Base-by-base conservation (phyloP, 1,140 invertebrate species). In the Pseudobourletiella spinata region DNA sequence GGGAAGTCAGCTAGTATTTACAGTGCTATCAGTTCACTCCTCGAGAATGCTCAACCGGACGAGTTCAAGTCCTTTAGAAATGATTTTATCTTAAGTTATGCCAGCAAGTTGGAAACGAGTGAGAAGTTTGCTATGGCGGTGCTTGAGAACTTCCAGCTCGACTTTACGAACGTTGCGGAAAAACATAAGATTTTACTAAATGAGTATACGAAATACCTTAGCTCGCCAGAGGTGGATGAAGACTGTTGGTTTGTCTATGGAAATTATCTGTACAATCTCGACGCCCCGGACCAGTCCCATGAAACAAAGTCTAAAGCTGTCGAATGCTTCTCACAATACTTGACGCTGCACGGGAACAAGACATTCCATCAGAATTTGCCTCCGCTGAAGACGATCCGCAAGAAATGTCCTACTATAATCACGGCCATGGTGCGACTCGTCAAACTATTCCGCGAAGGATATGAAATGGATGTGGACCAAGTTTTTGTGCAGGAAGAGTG, bases 171-270 rank as follows among this genome's bases (percentile, higher is more conserved):
- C 32, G n/a, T 39, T 39, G 8, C 8, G 32, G 32, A 39, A n/a
- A 39, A 39, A n/a, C 32, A 39, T 39, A 39, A 11, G 32, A 39
- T 39, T 8, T 39, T 39, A n/a, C 32, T 11, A 39, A 39, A 39
- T 39, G 32, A 39, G 32, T 39, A 39, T 39, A n/a, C 32, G 32
- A 39, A 39, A 39, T n/a, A 39, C n/a, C n/a, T 39, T 8, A 39
- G 32, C n/a, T 39, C n/a, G 8, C 8, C 32, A 11, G 8, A 8
- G n/a, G 32, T 11, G 8, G 32, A 39, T 39, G 32, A n/a, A 8
- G 22, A 50, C 6, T 50, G 22, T 28, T 64, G 63, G 63, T 60
- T 60, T 43, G 50, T 46, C 14, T 64, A 30, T 43, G 63, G 32
- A 2, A 56, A 52, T 15, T 64, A 58, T 25, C 35, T 60, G 30